phyloP scores from a whole-genome alignment of 2,888 invertebrate species.

The Nemotelus pantherinus region DNA sequence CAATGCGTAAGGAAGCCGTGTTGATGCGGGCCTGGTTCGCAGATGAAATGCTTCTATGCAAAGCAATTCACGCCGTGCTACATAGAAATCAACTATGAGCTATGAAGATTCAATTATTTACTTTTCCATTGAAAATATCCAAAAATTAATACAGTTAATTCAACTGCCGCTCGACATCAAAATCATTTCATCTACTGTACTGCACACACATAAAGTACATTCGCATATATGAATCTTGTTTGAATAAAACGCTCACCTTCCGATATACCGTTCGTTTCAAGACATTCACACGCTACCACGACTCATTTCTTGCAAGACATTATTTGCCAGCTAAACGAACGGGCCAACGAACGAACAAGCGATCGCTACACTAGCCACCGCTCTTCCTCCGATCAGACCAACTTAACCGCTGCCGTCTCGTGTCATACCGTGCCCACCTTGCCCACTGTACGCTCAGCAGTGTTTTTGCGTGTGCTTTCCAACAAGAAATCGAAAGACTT shows the following conservation, averaged over 20 bases:
- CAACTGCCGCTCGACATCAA: too few relatives aligned
- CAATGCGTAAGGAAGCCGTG: too few relatives aligned
- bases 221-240: background rate
- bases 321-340: conserved; percentile 9
- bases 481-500: conserved; percentile 63
- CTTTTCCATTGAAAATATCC: too few relatives aligned
- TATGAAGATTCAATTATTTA: too few relatives aligned
- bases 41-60: too few relatives aligned
- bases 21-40: too few relatives aligned
- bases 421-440: background rate
- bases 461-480: conserved; percentile 12
- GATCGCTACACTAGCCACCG: conserved; percentile 3
- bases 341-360: conserved; percentile 11
- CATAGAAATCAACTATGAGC: too few relatives aligned
- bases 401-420: conserved; percentile 6
- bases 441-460: background rate
- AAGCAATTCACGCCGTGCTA: too few relatives aligned
- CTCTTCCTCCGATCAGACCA: conserved; percentile 10
- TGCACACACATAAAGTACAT: background rate
- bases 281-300: conserved; percentile 25
- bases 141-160: too few relatives aligned
- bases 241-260: conserved; percentile 46
- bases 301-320: conserved; percentile 16
- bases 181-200: background rate
- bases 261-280: conserved; percentile 48